These are phyloP conservation scores for Trachemys scripta DNA, from an alignment of 2,113 vertebrate species.

Conservation along the genomic window DNA sequence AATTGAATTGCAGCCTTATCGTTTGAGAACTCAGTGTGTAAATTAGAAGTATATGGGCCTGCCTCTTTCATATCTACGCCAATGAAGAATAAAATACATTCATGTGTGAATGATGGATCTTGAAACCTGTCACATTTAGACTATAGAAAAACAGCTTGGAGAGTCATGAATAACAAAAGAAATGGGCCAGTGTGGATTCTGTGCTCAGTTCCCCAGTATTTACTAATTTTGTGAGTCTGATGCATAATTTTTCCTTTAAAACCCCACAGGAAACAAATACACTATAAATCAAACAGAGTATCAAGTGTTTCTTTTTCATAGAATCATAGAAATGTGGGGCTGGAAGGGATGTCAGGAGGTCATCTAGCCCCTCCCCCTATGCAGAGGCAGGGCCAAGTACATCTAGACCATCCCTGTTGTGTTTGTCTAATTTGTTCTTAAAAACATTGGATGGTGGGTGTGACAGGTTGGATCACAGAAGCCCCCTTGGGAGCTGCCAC, in stretches of 20 bases:
- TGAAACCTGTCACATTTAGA: neutral
- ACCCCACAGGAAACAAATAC: neutral
- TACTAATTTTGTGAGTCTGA: neutral
- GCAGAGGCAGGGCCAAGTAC: neutral
- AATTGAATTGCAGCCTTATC: conserved; percentile 4
- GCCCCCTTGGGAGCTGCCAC: too few relatives aligned
- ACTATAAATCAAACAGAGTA: neutral
- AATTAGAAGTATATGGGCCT: neutral
- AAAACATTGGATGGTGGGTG: too few relatives aligned
- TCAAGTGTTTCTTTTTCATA: neutral
- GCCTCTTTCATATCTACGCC: neutral
- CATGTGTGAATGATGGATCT: neutral
- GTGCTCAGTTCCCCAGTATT: neutral
- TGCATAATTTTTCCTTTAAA: neutral
- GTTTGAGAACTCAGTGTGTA: neutral
- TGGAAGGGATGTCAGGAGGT: neutral
- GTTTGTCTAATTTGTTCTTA: too few relatives aligned
- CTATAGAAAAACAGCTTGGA: neutral
- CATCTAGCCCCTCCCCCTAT: neutral
- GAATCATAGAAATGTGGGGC: neutral
- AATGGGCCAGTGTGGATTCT: neutral
- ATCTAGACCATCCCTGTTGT: neutral
- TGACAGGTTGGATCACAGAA: too few relatives aligned
- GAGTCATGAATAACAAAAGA: neutral
- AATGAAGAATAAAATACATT: neutral